Evolutionary conservation across 2,797 vertebrate species (phyloP).

Genomic region (Smutsia gigantea): DNA sequence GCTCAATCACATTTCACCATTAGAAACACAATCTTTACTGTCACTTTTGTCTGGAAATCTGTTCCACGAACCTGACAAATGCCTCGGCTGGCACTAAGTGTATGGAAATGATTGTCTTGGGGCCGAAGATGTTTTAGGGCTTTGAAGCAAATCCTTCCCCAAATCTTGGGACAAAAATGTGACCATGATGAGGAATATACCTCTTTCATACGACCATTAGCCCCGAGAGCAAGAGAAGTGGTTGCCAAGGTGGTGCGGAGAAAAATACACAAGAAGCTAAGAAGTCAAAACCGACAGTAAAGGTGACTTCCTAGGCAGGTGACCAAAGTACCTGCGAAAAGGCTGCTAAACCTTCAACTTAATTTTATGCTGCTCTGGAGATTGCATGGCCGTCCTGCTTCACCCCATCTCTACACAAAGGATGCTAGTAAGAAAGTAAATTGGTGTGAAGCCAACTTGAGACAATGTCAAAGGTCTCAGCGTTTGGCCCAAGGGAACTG

Average conservation of each 20-base stretch:
- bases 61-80: conserved; percentile 34
- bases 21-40: conserved; percentile 43
- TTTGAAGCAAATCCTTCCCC: conserved; percentile 26
- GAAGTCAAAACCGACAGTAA: background rate
- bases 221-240: background rate
- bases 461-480: background rate
- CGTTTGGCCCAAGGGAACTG: background rate
- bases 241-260: background rate
- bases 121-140: background rate
- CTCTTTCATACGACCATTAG: background rate
- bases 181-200: background rate
- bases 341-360: background rate
- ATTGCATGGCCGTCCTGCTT: background rate
- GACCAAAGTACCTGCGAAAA: background rate
- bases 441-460: background rate
- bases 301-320: conserved; percentile 36
- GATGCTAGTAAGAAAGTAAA: background rate
- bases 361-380: background rate
- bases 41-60: conserved; percentile 45
- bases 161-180: conserved; percentile 16
- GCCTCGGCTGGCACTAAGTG: background rate
- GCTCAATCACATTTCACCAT: conserved; percentile 57
- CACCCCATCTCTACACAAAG: background rate
- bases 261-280: background rate
- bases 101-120: background rate